Percentiles rank a stretch among this genome's conserved stretches.
Conservation (phyloP, 2,888 invertebrate species). For the Cylloceria caligata region DNA sequence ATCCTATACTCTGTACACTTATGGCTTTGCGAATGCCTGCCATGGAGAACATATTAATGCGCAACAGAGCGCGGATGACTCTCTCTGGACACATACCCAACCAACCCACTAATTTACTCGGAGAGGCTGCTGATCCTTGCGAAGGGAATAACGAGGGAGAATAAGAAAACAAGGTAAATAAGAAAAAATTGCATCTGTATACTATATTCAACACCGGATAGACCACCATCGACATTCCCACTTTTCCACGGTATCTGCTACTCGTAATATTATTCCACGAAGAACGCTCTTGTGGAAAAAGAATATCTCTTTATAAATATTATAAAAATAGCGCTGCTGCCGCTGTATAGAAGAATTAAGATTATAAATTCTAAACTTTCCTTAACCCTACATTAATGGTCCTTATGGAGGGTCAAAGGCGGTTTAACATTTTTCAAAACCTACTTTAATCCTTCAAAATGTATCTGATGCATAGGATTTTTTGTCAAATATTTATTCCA, state of each 20-base stretch:
- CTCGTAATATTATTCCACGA: slow-evolving; percentile 11
- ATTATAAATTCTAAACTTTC: too few relatives aligned
- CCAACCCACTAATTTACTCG: slow-evolving; percentile 51
- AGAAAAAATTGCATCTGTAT: slow-evolving; percentile 15
- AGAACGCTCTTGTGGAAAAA: too few relatives aligned
- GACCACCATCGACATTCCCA: slow-evolving; percentile 31
- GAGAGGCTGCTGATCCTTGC: slow-evolving; percentile 21
- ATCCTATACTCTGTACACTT: slow-evolving; percentile 18
- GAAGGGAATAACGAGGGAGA: slow-evolving; percentile 34
- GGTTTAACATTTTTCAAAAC: too few relatives aligned
- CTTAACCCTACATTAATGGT: too few relatives aligned
- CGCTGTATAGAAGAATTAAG: too few relatives aligned
- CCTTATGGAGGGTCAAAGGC: too few relatives aligned
- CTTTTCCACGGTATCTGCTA: slow-evolving; percentile 26
- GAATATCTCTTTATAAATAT: too few relatives aligned
- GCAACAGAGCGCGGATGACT: slow-evolving; percentile 9
- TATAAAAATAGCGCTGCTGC: too few relatives aligned
- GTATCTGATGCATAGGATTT: too few relatives aligned
- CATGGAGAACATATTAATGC: slow-evolving; percentile 23
- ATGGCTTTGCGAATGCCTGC: neutral
- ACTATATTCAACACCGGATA: slow-evolving; percentile 24
- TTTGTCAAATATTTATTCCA: too few relatives aligned
- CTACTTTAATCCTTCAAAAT: too few relatives aligned
- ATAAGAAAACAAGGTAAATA: slow-evolving; percentile 16
- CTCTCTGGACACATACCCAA: slow-evolving; percentile 3